Conservation (phyloP, 2,797 vertebrate species). For the Lepus oiostolus region DNA sequence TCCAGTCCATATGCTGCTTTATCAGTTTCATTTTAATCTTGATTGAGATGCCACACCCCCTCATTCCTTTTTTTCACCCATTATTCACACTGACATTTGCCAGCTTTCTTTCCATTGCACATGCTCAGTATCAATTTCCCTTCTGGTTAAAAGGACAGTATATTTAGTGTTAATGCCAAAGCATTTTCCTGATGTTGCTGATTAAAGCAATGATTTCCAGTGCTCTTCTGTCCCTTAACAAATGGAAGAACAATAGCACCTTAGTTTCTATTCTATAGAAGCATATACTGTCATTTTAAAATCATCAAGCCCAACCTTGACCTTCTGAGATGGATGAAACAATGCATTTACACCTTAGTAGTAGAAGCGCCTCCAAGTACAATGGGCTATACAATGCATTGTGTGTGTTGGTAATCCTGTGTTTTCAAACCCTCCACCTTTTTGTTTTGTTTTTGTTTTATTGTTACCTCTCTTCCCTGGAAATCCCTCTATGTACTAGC, state of each 20-base stretch:
- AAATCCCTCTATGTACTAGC: conserved; percentile 83
- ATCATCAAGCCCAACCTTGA: conserved; percentile 88
- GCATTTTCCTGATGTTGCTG: conserved; percentile 81
- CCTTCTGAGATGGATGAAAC: conserved; percentile 86
- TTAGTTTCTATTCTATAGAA: conserved; percentile 84
- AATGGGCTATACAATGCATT: conserved; percentile 89
- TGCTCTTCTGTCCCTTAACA: conserved; percentile 82
- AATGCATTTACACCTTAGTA: conserved; percentile 89
- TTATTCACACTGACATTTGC: conserved; percentile 91
- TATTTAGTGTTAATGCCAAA: conserved; percentile 87
- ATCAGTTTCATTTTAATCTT: conserved; percentile 91
- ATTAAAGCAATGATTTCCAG: conserved; percentile 85
- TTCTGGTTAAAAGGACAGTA: conserved; percentile 91
- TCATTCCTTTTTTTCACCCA: conserved; percentile 91
- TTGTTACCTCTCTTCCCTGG: conserved; percentile 80
- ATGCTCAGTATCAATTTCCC: conserved; percentile 88
- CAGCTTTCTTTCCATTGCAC: conserved; percentile 91
- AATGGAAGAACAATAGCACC: conserved; percentile 85
- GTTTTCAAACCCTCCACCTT: conserved; percentile 87
- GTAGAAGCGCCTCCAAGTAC: conserved; percentile 85
- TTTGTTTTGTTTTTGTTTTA: conserved; percentile 80
- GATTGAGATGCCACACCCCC: conserved; percentile 91
- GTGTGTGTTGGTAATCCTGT: conserved; percentile 90
- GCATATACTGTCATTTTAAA: conserved; percentile 93
- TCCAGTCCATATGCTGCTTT: conserved; percentile 93